A percentile compares a stretch with the other conserved stretches of the same genome.
Evolutionary conservation across 2,113 vertebrate genomes (phyloP).

Genomic region (Cranoglanis bouderius): DNA sequence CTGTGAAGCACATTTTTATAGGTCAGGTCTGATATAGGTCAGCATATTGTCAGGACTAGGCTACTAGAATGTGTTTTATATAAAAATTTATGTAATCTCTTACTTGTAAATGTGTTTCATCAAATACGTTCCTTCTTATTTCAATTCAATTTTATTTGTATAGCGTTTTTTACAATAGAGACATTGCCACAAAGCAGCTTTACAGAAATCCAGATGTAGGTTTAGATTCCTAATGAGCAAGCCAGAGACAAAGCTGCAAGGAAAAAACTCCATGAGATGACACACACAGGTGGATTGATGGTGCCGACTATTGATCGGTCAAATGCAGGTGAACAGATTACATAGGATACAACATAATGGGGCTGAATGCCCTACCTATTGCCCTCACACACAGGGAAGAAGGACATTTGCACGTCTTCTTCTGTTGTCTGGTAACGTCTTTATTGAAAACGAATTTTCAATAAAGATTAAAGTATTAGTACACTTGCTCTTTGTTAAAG

Average conservation of each 20-base stretch:
- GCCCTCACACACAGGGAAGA: background rate
- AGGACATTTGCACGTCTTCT: background rate
- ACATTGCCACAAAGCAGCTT: background rate
- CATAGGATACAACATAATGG: background rate
- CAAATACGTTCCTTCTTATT: background rate
- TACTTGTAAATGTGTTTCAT: background rate
- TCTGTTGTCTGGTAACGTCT: background rate
- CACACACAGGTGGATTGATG: background rate
- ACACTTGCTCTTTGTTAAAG: background rate
- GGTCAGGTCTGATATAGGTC: background rate
- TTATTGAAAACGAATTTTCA: background rate
- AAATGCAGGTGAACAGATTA: background rate
- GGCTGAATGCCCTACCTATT: background rate
- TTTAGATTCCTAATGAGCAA: background rate
- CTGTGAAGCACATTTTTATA: background rate
- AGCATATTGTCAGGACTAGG: background rate
- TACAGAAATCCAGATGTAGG: background rate
- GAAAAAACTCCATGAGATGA: background rate
- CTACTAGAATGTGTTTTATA: background rate
- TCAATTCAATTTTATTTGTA: background rate
- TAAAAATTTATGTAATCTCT: background rate
- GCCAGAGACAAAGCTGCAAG: background rate
- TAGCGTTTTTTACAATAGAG: background rate
- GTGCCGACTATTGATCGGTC: background rate
- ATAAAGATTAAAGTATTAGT: background rate